Base-by-base conservation (phyloP, 2,888 invertebrate genomes). In the Erebia aethiops region DNA sequence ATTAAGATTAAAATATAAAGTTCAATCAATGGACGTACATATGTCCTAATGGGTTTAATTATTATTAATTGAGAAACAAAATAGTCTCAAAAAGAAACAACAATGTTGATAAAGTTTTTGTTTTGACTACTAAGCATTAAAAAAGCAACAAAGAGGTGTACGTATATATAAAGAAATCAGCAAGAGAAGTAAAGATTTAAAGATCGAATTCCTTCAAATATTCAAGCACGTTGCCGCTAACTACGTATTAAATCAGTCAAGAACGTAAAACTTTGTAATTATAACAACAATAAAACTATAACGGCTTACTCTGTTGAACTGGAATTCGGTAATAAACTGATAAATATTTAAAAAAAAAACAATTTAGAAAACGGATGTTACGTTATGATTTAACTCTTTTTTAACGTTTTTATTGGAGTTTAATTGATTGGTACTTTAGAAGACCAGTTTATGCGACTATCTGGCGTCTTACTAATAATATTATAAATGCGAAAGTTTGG, bases 271-370 rank as follows among this genome's bases (percentile, higher is more conserved):
- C 56, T 49, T 67, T 43, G 61, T 67, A 70, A 67, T 71, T 71
- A 67, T 67, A 54, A 71, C 35, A 67, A 54, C 18, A 61, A 71
- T 71, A 67, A 66, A 63, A 63, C 51, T 57, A 61, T 67, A 67
- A 67, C 67, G 67, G 57, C 41, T 67, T 14, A 52, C 49, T 26
- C 71, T n/a, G 62, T 46, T 62, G 54, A 14, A 67, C 57, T 71
- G 49, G 67, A 71, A 60, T 60, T 66, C 60, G 35, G 51, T 63
- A 57, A 71, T 67, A 67, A 67, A 71, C 63, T 56, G 62, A 71
- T 67, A 62, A 63, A 49, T 57, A 35, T 41, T 35, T 35, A 35
- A n/a, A 71, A 35, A n/a, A 71, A 67, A 62, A 67, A 18, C 35
- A 51, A 21, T 43, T 46, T 43, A 63, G n/a, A 41, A 52, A 64